Base-by-base conservation (phyloP, 1,140 invertebrate species). In the Drosophila sulfurigaster region DNA sequence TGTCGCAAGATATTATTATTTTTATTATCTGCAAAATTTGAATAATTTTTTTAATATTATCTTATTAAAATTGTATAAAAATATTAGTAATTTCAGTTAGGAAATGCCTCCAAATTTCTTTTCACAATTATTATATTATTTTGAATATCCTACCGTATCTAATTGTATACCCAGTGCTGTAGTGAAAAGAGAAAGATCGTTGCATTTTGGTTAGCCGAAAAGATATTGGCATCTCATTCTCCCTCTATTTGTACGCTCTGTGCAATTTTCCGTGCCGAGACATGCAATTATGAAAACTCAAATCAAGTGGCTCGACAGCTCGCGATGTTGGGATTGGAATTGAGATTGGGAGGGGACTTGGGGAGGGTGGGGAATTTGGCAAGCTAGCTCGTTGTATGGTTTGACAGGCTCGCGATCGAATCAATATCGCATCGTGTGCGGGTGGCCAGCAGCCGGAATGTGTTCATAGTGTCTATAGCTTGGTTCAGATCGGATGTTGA, bases 281-380 rank as follows among this genome's bases (percentile, higher is more conserved):
- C 69, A 74, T 81, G 82, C 83, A 87, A 87, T 82, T 87, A 82
- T 87, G 72, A 74, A 79, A 82, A 82, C 66, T 80, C 69, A 77
- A 87, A 87, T 87, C 82, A 87, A 88, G 82, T 82, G 83, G 48
- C 66, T 63, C 58, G 76, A 80, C 79, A 82, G 79, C 65, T 20
- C 69, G 41, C 70, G 10, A 41, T 49, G 58, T 57, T 41, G 60
- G 32, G 1, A 48, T 15, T 48, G 45, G 46, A 30, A 46, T 16
- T 57, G 52, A 43, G 8, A 38, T 38, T 38, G 8, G 30, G 20
- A 65, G 49, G 10, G 41, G 45, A 2, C 11, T 16, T 28, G 28
- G 20, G 49, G 1, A 30, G 52, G 1, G 35, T 41, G 56, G 38
- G 57, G 51, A n/a, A 45, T 57, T 51, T 64, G 60, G 54, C 54